Base-by-base conservation (phyloP, 2,888 invertebrate species). In the Eupelmus urozonus region DNA sequence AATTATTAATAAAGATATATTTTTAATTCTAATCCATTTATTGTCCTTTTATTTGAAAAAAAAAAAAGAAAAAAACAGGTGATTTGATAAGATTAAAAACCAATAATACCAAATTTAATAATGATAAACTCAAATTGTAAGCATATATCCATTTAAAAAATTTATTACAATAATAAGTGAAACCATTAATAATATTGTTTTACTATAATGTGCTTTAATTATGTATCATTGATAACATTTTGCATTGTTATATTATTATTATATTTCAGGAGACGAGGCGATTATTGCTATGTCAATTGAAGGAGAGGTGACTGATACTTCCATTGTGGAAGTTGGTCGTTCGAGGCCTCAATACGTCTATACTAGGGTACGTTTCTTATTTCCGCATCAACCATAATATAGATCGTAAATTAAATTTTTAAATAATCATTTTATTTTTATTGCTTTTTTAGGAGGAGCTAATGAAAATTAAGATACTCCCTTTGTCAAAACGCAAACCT, bases 401-500 rank as follows among this genome's bases (percentile, higher is more conserved):
- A 51, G 1, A 60, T 23, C 45, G 13, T 4, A 23, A 4, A 1
- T 34, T 34, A 57, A 42, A 27, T n/a, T 34, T 51, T 69, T 4
- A 23, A 13, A n/a, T 55, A 0, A 20, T 59, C 1, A 27, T 18
- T 53, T 67, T 62, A 29, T 29, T 78, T 81, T 62, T 79, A 77
- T 62, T 40, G 49, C 67, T 71, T 93, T 93, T 90, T 92, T 91
- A 94, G 89, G 94, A 95, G 67, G 92, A 95, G 87, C 91, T 97
- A 82, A 90, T 96, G 90, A 92, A 93, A 59, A 91, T 96, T 82
- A 93, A 94, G 76, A 92, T 93, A 86, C 93, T 93, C 83, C 94
- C 94, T 79, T 91, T 93, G 81, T 94, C 96, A 62, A 93, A 93
- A 87, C 92, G 91, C 79, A 93, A 94, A 85, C 95, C 96, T n/a